Percentiles rank a stretch among this genome's conserved stretches.
Conservation (phyloP, 2,888 invertebrate species). For the Dicroscelio sp. region DNA sequence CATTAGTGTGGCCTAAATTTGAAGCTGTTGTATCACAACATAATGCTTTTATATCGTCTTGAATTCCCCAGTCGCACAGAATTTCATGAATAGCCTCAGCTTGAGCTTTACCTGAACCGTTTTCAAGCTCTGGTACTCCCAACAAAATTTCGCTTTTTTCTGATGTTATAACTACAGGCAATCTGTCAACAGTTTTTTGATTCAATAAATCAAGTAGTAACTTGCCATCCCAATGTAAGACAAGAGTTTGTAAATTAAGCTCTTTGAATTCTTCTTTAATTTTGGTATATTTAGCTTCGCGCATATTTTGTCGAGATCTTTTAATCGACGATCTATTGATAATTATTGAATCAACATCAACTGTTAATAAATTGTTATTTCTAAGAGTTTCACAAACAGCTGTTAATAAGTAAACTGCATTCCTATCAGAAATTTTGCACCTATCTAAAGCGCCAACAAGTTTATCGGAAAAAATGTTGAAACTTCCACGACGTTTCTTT, state of each 20-base stretch:
- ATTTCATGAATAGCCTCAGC: conserved; percentile 45
- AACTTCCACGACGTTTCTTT: conserved; percentile 7
- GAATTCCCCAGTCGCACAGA: conserved; percentile 13
- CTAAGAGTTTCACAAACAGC: conserved; percentile 34
- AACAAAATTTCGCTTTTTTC: conserved; percentile 22
- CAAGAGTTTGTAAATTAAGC: background rate
- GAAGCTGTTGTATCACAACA: conserved; percentile 81
- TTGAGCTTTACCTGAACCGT: conserved; percentile 36
- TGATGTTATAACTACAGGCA: background rate
- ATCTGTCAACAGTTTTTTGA: background rate
- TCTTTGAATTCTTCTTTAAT: conserved; percentile 9
- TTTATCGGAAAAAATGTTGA: conserved; percentile 26
- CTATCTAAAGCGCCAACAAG: conserved; percentile 38
- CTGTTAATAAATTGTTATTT: background rate
- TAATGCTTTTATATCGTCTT: conserved; percentile 37
- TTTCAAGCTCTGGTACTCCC: conserved; percentile 21
- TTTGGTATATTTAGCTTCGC: background rate
- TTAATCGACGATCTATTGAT: conserved; percentile 32
- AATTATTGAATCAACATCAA: conserved; percentile 21
- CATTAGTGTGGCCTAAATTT: conserved; percentile 80
- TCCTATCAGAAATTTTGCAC: conserved; percentile 14
- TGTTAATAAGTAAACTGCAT: conserved; percentile 13
- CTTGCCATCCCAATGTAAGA: background rate
- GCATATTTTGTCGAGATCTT: background rate
- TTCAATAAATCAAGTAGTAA: background rate